Evolutionary conservation across 2,797 vertebrate genomes (phyloP).

Genomic region (Pseudochromis fuscus): DNA sequence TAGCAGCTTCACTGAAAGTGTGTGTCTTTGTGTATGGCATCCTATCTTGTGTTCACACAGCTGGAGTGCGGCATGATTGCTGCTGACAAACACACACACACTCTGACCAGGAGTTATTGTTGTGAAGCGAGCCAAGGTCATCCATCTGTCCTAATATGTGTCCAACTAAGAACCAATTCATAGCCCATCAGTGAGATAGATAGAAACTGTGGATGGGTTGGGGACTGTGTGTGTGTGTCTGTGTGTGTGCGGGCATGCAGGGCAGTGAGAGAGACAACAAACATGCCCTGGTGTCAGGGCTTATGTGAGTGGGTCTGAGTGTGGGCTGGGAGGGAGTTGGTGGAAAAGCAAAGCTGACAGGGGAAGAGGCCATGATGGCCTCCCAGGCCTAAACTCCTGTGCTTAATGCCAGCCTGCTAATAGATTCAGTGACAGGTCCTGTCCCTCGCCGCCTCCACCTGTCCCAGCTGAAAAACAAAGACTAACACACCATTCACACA

Average conservation of each 20-base stretch:
- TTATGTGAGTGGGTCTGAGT: constrained; percentile 41
- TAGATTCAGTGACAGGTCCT: constrained; percentile 60
- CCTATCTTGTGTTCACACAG: too few relatives aligned
- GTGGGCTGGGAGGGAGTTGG: constrained; percentile 40
- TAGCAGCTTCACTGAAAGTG: too few relatives aligned
- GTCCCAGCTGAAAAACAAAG: constrained; percentile 58
- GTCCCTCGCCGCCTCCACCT: constrained; percentile 23
- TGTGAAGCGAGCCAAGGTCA: constrained; percentile 55
- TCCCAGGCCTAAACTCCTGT: constrained; percentile 44
- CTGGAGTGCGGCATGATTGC: neutral
- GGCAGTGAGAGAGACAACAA: constrained; percentile 2
- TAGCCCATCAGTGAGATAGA: constrained; percentile 47
- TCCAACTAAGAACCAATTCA: constrained; percentile 58
- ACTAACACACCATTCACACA: constrained; percentile 48
- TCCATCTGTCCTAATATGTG: constrained; percentile 58
- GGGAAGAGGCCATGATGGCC: constrained; percentile 51
- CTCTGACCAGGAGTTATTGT: constrained; percentile 36
- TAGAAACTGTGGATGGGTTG: constrained; percentile 9
- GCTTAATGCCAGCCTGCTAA: constrained; percentile 61
- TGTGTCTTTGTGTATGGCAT: too few relatives aligned
- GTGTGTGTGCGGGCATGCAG: neutral
- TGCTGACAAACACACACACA: constrained; percentile 10
- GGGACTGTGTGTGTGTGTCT: neutral
- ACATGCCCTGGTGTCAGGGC: neutral
- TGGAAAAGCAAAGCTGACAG: constrained; percentile 68